A percentile compares a stretch with the other conserved stretches of the same genome.
phyloP scores from a whole-genome alignment of 37 sponge, comb jelly and placozoan genomes.

The Amphimedon queenslandica region DNA sequence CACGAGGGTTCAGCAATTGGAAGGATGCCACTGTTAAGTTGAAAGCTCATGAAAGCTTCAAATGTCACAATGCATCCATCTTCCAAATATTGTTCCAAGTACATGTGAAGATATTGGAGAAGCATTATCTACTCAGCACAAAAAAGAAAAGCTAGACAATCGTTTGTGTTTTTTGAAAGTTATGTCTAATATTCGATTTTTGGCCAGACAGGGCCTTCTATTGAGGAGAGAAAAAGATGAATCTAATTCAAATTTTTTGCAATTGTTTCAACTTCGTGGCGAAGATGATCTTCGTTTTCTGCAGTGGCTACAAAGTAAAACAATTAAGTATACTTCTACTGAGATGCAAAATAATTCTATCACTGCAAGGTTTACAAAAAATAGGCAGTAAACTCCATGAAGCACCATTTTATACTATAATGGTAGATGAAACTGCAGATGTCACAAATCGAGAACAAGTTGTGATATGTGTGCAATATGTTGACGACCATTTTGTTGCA shows the following conservation, averaged over 20 bases:
- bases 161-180: slow-evolving; percentile 27
- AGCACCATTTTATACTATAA: slow-evolving; percentile 30
- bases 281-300: background rate
- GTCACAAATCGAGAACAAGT: slow-evolving; percentile 39
- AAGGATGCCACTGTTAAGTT: slow-evolving; percentile 29
- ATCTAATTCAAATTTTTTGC: slow-evolving; percentile 34
- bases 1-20: slow-evolving; percentile 22
- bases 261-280: background rate
- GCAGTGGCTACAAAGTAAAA: background rate
- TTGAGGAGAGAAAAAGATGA: slow-evolving; percentile 16
- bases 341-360: slow-evolving; percentile 19
- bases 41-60: background rate
- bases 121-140: slow-evolving; percentile 8
- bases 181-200: slow-evolving; percentile 3
- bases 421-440: slow-evolving; percentile 76
- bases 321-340: slow-evolving; percentile 1
- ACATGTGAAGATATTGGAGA: slow-evolving; percentile 16
- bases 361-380: background rate
- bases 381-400: slow-evolving; percentile 16
- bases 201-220: background rate
- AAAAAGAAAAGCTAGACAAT: slow-evolving; percentile 5
- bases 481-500: slow-evolving; percentile 1
- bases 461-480: slow-evolving; percentile 13
- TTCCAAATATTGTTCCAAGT: slow-evolving; percentile 10
- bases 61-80: slow-evolving; percentile 29